Base-by-base conservation (phyloP, 2,888 invertebrate species). In the Leptinotarsa juncta region DNA sequence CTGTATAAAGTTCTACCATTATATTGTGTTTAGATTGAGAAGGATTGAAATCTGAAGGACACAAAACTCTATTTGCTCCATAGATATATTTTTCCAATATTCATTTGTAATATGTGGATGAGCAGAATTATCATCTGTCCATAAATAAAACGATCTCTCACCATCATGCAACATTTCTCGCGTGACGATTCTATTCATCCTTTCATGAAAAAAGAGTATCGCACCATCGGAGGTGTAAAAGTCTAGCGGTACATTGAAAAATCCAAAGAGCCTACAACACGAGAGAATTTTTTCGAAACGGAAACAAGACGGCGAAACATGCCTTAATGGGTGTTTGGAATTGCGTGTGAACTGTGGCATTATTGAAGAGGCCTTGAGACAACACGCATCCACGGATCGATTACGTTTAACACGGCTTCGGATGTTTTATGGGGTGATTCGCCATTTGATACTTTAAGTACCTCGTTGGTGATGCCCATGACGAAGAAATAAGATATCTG, bases 341-440 rank as follows among this genome's bases (percentile, higher is more conserved):
- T 75, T 74, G 75, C 77, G 75, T 75, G 75, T 72, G 72, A 78
- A 74, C 74, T 74, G 60, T 62, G 75, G 74, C 65, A 71, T 66
- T 57, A 69, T 42, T 48, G 49, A 73, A 20, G 60, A 73, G 73
- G 67, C 80, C 80, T 80, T 80, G 78, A 80, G 78, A 78, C 74
- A 80, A 77, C 81, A 80, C 78, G 81, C 80, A 81, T 78, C 79
- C 78, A 67, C 73, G 77, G 78, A 78, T 80, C 77, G 79, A 78
- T 79, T 75, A 76, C 77, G 71, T 73, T 71, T 62, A 57, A 67
- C 50, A 57, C 53, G 57, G 73, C 75, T 73, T 73, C 70, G 78
- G 75, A 76, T 76, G 76, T 76, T 81, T 78, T 77, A 81, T 78
- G 78, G 72, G 78, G 75, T 74, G 78, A 79, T 78, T 78, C 76